phyloP scores from a whole-genome alignment of 2,888 invertebrate genomes.

The Allolobophora icterica region DNA sequence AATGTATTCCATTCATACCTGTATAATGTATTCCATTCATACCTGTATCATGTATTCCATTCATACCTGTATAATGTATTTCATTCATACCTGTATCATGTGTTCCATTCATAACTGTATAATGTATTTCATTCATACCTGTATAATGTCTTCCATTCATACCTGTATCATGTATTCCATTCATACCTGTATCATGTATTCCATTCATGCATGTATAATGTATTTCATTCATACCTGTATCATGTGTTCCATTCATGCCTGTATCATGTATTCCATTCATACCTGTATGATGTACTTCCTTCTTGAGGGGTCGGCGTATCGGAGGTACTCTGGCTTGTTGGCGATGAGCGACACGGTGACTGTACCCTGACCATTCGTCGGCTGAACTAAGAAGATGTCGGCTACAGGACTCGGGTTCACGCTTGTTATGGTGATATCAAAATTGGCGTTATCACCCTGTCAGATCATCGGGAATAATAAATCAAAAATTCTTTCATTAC shows the following conservation, averaged over 20 bases:
- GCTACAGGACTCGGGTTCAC: background rate
- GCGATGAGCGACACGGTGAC: conserved; percentile 34
- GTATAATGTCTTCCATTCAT: background rate
- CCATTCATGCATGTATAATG: too few relatives aligned
- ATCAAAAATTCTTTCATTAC: too few relatives aligned
- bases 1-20: conserved; percentile 2
- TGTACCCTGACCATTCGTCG: conserved; percentile 31
- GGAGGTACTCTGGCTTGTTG: conserved; percentile 31
- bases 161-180: conserved; percentile 19
- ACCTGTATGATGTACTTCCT: conserved; percentile 21
- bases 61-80: conserved; percentile 22
- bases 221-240: conserved; percentile 32
- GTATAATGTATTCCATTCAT: background rate
- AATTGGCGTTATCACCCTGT: conserved; percentile 37
- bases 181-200: conserved; percentile 20
- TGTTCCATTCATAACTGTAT: conserved; percentile 30
- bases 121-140: conserved; percentile 4
- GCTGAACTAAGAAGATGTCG: conserved; percentile 35
- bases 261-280: background rate
- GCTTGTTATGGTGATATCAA: background rate
- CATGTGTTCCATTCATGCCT: background rate
- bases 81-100: too few relatives aligned
- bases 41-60: too few relatives aligned
- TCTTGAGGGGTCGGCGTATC: conserved; percentile 13
- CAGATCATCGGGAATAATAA: background rate